phyloP scores from a whole-genome alignment of 2,113 vertebrate genomes.

The Seriola dumerili region DNA sequence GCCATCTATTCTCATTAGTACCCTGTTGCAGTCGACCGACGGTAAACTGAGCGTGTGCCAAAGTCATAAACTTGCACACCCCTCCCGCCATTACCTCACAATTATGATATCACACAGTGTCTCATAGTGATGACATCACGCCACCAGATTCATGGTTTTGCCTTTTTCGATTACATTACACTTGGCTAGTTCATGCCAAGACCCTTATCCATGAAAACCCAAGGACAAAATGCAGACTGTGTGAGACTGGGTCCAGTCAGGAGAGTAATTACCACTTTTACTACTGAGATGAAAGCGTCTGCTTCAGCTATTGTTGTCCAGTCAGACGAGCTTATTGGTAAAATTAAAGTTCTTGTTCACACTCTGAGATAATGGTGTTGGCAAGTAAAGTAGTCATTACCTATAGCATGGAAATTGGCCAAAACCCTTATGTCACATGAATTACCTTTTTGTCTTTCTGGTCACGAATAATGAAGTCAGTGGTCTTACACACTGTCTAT shows the following conservation, averaged over 20 bases:
- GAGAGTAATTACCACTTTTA: slow-evolving; percentile 65
- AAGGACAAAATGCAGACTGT: slow-evolving; percentile 71
- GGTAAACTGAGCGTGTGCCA: slow-evolving; percentile 79
- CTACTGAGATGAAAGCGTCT: slow-evolving; percentile 61
- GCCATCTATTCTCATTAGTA: slow-evolving; percentile 82
- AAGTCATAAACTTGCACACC: slow-evolving; percentile 78
- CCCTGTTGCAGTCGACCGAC: slow-evolving; percentile 73
- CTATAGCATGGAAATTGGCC: slow-evolving; percentile 60
- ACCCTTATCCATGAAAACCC: slow-evolving; percentile 64
- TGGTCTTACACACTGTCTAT: slow-evolving; percentile 32
- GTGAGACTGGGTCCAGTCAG: slow-evolving; percentile 38
- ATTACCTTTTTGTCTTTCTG: slow-evolving; percentile 48
- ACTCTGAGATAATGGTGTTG: slow-evolving; percentile 49
- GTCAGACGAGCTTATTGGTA: slow-evolving; percentile 23
- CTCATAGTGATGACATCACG: slow-evolving; percentile 82
- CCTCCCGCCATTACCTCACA: slow-evolving; percentile 82
- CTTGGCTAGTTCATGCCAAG: slow-evolving; percentile 55
- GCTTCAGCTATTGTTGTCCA: slow-evolving; percentile 46
- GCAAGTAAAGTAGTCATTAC: slow-evolving; percentile 53
- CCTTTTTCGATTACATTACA: slow-evolving; percentile 74
- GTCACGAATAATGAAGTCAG: slow-evolving; percentile 65
- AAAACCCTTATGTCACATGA: slow-evolving; percentile 37
- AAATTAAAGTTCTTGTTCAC: slow-evolving; percentile 45
- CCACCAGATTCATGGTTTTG: slow-evolving; percentile 67
- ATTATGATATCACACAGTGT: slow-evolving; percentile 82